Evolutionary conservation across 2,113 vertebrate species (phyloP).

Genomic region (human (Homo sapiens)): DNA sequence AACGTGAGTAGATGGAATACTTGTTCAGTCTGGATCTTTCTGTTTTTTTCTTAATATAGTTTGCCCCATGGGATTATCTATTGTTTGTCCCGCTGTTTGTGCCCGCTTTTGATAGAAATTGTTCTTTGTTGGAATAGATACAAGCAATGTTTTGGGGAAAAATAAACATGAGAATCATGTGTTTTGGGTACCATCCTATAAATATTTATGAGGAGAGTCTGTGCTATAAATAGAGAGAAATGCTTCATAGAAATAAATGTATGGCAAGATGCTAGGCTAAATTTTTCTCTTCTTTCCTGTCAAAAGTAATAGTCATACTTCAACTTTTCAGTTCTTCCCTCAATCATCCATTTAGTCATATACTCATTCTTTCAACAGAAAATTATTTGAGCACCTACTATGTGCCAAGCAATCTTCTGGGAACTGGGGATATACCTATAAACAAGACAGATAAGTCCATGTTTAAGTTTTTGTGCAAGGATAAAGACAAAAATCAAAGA

Average conservation of each 20-base stretch:
- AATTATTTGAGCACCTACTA: neutral
- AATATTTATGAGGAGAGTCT: neutral
- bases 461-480: neutral
- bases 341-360: neutral
- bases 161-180: neutral
- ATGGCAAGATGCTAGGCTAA: neutral
- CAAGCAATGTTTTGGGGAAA: neutral
- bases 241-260: neutral
- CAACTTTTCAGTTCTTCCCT: neutral
- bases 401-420: neutral
- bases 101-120: neutral
- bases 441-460: neutral
- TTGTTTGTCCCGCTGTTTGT: neutral
- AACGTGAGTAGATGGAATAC: slow-evolving; percentile 44
- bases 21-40: neutral
- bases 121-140: neutral
- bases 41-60: neutral
- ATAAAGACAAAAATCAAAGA: neutral
- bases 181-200: neutral
- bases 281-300: neutral
- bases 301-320: neutral
- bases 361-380: neutral
- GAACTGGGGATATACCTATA: neutral
- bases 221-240: neutral
- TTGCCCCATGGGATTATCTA: neutral